Evolutionary conservation across 2,113 vertebrate genomes (phyloP).

Genomic region (Dromas ardeola): DNA sequence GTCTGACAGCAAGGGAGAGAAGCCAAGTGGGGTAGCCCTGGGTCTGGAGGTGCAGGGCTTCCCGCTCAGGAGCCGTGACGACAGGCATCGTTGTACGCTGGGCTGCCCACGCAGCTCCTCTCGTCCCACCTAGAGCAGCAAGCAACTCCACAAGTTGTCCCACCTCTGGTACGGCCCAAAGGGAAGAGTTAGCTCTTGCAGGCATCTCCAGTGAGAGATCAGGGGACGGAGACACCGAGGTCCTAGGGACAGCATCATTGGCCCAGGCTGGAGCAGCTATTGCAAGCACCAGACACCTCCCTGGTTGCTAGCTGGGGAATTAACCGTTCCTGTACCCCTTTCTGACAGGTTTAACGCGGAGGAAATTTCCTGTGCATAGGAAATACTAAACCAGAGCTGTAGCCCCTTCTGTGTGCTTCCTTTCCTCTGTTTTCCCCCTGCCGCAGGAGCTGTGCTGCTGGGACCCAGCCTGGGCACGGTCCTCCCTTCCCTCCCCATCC

Average conservation of each 20-base stretch:
- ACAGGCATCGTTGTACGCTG: neutral
- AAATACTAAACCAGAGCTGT: neutral
- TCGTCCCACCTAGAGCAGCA: neutral
- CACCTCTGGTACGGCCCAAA: rapidly evolving
- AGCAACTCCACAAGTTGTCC: neutral
- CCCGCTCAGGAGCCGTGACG: neutral
- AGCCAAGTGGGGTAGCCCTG: neutral
- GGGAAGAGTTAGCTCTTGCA: neutral
- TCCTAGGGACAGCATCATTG: neutral
- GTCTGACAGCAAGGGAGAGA: neutral
- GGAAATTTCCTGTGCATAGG: rapidly evolving
- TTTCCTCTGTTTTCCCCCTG: neutral
- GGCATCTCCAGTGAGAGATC: neutral
- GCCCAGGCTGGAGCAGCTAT: neutral
- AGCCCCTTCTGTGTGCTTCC: neutral
- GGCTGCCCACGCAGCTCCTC: neutral
- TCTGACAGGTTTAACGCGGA: neutral
- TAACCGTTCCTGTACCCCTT: neutral
- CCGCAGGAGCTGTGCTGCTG: neutral
- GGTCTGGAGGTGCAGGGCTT: neutral
- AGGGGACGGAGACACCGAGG: neutral
- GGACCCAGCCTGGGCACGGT: neutral
- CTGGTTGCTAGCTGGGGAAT: neutral
- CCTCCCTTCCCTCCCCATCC: neutral
- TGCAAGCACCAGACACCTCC: neutral